Conservation (phyloP, 1,140 invertebrate genomes). For the Drosophila elegans region DNA sequence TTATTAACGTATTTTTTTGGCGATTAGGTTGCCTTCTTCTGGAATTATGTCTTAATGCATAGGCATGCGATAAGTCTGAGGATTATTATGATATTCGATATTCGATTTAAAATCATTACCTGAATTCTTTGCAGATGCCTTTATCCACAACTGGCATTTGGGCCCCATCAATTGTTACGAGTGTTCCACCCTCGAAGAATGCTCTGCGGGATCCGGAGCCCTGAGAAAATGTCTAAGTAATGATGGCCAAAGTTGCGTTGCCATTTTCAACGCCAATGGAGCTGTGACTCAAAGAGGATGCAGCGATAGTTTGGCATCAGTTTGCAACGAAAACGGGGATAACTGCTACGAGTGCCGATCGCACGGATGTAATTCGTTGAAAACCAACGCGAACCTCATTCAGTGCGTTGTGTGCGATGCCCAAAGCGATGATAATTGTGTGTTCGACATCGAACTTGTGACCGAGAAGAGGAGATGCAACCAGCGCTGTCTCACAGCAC, state of each 20-base stretch:
- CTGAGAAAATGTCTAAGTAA: constrained; percentile 60
- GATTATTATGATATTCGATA: too few relatives aligned
- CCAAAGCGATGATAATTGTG: constrained; percentile 55
- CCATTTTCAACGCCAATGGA: constrained; percentile 53
- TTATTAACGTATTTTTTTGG: not conserved
- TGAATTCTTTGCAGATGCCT: constrained; percentile 36
- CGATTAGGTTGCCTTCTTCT: too few relatives aligned
- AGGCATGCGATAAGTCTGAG: too few relatives aligned
- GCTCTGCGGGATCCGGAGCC: constrained; percentile 35
- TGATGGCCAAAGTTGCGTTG: constrained; percentile 63
- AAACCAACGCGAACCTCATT: constrained; percentile 38
- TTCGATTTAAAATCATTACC: too few relatives aligned
- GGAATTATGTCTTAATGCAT: too few relatives aligned
- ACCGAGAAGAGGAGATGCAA: constrained; percentile 52
- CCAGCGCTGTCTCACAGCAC: constrained; percentile 69
- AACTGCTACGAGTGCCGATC: constrained; percentile 73
- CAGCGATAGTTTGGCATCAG: constrained; percentile 52
- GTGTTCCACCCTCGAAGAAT: constrained; percentile 51
- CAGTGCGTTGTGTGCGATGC: constrained; percentile 70
- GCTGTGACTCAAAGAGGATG: constrained; percentile 66
- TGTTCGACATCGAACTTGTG: constrained; percentile 52
- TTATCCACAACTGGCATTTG: constrained; percentile 63
- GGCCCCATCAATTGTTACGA: constrained; percentile 72
- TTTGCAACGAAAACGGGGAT: constrained; percentile 18
- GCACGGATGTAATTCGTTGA: constrained; percentile 66